phyloP scores from a whole-genome alignment of 2,113 vertebrate genomes.

The Hydrochoerus hydrochaeris region DNA sequence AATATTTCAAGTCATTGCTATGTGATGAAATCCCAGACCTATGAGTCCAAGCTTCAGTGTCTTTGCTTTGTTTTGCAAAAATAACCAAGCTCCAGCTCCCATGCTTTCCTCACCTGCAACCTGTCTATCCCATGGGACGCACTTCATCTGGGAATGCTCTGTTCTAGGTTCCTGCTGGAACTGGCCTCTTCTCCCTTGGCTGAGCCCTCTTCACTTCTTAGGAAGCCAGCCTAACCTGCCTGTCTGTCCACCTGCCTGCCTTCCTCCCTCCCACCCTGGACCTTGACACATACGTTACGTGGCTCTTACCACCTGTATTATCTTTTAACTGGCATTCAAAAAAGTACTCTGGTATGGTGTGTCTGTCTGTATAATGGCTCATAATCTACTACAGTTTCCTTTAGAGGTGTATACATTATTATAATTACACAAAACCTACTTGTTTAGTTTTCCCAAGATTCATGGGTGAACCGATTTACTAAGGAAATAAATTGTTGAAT shows the following conservation, averaged over 20 bases:
- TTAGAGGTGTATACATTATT: rapidly evolving
- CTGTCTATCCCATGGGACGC: neutral
- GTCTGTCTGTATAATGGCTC: neutral
- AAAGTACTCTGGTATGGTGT: neutral
- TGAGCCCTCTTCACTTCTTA: neutral
- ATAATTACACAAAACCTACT: neutral
- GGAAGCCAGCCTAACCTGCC: neutral
- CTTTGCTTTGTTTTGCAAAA: neutral
- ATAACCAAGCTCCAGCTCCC: neutral
- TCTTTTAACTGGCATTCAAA: neutral
- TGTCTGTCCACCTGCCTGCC: neutral
- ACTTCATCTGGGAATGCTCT: neutral
- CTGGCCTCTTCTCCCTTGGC: neutral
- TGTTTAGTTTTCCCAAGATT: neutral
- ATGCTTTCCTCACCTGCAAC: neutral
- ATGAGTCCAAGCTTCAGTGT: too few species aligned
- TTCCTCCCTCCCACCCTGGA: neutral
- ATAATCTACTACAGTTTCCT: neutral
- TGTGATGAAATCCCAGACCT: neutral
- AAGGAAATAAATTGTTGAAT: neutral
- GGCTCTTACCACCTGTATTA: neutral
- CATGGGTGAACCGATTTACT: neutral
- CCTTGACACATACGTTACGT: neutral
- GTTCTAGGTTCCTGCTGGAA: neutral
- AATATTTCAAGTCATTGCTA: too few species aligned